phyloP scores from a whole-genome alignment of 1,140 invertebrate genomes.

The Leptinotarsa lineolata region DNA sequence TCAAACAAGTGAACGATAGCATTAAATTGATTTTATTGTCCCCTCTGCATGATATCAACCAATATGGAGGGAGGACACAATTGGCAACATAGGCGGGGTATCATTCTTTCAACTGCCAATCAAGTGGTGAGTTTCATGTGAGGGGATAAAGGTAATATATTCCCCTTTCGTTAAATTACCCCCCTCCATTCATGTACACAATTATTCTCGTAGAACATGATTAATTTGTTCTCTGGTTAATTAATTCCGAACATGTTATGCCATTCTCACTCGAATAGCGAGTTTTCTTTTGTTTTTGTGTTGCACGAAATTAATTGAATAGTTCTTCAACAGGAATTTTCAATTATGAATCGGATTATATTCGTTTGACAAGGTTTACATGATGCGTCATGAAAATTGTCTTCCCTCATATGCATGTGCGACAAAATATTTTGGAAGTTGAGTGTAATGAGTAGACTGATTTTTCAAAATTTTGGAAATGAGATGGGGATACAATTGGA shows the following conservation, averaged over 20 bases:
- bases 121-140: conserved; percentile 19
- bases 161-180: conserved; percentile 34
- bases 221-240: conserved; percentile 43
- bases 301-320: conserved; percentile 12
- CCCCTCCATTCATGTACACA: conserved; percentile 27
- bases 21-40: conserved; percentile 52
- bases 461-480: too few relatives aligned
- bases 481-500: too few relatives aligned
- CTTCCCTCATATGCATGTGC: too few relatives aligned
- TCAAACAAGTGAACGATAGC: conserved; percentile 41
- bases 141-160: conserved; percentile 28
- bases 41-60: conserved; percentile 39
- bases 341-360: not conserved
- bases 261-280: conserved; percentile 21
- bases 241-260: conserved; percentile 37
- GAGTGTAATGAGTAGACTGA: too few relatives aligned
- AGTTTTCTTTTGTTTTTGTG: conserved; percentile 19
- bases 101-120: conserved; percentile 41
- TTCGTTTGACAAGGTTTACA: conserved; percentile 1
- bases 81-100: conserved; percentile 39
- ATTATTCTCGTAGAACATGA: conserved; percentile 38
- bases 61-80: conserved; percentile 42
- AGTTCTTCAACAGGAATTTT: not conserved
- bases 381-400: not conserved
- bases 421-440: too few relatives aligned